Evolutionary conservation across 2,113 vertebrate species (phyloP).

Genomic region (Serinus canaria): DNA sequence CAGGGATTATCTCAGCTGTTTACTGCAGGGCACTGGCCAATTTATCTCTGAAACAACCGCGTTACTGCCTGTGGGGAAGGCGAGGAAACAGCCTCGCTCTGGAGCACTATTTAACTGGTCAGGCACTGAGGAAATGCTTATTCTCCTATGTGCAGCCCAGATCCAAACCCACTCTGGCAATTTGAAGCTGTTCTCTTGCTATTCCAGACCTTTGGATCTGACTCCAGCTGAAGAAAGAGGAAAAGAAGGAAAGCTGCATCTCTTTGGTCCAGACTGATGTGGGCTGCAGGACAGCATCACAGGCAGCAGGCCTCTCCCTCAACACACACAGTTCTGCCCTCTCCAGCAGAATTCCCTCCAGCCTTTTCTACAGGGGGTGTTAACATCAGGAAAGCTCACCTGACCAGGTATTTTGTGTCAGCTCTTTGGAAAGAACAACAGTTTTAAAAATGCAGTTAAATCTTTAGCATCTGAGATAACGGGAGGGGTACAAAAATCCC

Average conservation of each 20-base stretch:
- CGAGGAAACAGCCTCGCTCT: neutral
- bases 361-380: neutral
- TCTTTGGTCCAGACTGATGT: neutral
- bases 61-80: conserved; percentile 3
- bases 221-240: neutral
- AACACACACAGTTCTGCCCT: neutral
- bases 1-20: conserved; percentile 30
- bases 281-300: neutral
- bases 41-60: conserved; percentile 13
- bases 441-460: neutral
- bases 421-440: neutral
- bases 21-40: neutral
- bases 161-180: neutral
- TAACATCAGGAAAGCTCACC: neutral
- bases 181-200: neutral
- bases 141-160: neutral
- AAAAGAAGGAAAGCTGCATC: neutral
- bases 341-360: neutral
- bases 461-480: neutral
- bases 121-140: neutral
- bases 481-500: neutral
- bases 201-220: neutral
- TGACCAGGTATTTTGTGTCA: neutral
- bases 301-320: neutral
- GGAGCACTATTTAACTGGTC: neutral